Evolutionary conservation across 2,113 vertebrate species (phyloP).

Genomic region (Micromys minutus): DNA sequence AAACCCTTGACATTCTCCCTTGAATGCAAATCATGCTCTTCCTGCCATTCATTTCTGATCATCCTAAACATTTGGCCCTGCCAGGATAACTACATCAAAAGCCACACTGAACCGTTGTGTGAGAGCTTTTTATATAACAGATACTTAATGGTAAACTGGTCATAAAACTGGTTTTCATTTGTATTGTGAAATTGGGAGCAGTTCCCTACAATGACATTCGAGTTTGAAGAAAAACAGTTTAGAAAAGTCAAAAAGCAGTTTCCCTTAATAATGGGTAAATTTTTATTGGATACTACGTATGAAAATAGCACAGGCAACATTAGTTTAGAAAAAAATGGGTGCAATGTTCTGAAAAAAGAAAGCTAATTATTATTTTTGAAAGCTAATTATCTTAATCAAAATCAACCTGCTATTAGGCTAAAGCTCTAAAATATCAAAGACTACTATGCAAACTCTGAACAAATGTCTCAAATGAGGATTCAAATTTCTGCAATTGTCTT

Average conservation of each 20-base stretch:
- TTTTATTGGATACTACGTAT: conserved; percentile 4
- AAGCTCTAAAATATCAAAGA: conserved; percentile 40
- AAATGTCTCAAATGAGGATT: background rate
- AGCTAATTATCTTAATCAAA: conserved; percentile 50
- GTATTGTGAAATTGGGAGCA: conserved; percentile 2
- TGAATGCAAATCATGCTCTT: background rate
- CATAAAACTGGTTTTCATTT: conserved; percentile 28
- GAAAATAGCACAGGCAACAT: background rate
- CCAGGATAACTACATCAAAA: background rate
- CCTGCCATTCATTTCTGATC: background rate
- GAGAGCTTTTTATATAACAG: background rate
- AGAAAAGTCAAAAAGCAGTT: background rate
- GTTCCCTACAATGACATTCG: background rate
- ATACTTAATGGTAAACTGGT: conserved; percentile 47
- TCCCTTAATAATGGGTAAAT: background rate
- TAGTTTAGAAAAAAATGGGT: background rate
- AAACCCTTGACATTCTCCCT: background rate
- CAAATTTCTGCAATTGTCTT: background rate
- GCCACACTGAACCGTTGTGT: background rate
- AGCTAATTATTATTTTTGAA: conserved; percentile 37
- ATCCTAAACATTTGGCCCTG: background rate
- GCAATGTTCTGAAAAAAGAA: conserved; percentile 28
- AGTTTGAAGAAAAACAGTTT: conserved; percentile 20
- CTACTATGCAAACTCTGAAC: background rate
- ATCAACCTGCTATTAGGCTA: background rate